Conservation (phyloP, 1,140 invertebrate species). For the Drosophila pseudoobscura region DNA sequence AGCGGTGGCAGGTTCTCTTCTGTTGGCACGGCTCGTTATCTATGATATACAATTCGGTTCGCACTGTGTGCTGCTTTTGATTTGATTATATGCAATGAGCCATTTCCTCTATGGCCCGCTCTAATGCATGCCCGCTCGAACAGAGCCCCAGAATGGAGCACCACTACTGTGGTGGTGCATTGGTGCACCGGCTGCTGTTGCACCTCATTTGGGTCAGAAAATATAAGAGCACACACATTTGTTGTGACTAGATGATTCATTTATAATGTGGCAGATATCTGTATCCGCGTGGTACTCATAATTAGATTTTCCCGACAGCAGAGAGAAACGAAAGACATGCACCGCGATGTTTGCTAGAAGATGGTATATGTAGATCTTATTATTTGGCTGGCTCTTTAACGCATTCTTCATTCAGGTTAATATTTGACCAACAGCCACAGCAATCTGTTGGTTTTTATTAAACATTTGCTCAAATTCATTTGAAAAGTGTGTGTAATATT, state of each 20-base stretch:
- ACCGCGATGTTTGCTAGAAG: background rate
- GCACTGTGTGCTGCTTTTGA: conserved; percentile 21
- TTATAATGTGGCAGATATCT: conserved; percentile 14
- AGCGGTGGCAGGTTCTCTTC: background rate
- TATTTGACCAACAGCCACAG: conserved; percentile 27
- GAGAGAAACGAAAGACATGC: too few relatives aligned
- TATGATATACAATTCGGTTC: conserved; percentile 67
- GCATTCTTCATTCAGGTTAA: too few relatives aligned
- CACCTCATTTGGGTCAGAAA: conserved; percentile 45
- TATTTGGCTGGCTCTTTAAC: too few relatives aligned
- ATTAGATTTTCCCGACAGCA: too few relatives aligned
- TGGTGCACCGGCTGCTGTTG: conserved; percentile 15
- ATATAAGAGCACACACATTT: conserved; percentile 1
- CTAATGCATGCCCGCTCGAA: conserved; percentile 13
- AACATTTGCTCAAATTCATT: too few relatives aligned
- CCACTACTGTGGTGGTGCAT: conserved; percentile 15
- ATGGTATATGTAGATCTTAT: too few relatives aligned
- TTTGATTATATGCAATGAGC: conserved; percentile 73
- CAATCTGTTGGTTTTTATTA: too few relatives aligned
- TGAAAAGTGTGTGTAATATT: too few relatives aligned
- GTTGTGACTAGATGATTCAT: conserved; percentile 30
- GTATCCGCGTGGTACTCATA: too few relatives aligned
- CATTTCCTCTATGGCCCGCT: conserved; percentile 58
- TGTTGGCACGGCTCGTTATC: conserved; percentile 32
- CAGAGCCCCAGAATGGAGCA: conserved; percentile 1